Evolutionary conservation across 2,888 invertebrate genomes (phyloP), one percentile per base, ranked within the genome.

Genomic region (Erebia palarica): DNA sequence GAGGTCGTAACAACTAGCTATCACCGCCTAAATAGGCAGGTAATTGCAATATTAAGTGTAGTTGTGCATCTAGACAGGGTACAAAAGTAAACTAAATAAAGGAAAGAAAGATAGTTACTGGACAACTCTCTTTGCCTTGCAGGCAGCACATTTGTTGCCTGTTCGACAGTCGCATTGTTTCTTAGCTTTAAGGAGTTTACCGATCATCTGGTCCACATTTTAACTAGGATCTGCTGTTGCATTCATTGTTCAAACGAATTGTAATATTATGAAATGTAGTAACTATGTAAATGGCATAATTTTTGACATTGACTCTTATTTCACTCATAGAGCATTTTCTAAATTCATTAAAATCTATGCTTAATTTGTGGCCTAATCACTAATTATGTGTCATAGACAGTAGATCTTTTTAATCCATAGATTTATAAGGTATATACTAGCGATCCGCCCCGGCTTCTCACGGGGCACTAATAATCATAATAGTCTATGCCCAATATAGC

Each of bases 201-300:
- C 67, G 65, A 80, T 75, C 82, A 84, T 84, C 78, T 78, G 80
- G 75, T 66, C 67, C 27, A 68, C 71, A 76, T 75, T 74, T 69
- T 65, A 21, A 18, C 27, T n/a, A 21, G 21, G 16, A 21, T 10
- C 42, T 47, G 27, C 57, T 65, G 49, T 58, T 73, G 60, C 10
- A n/a, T 64, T 44, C 57, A 11, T 44, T 18, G 7, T 57, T 21
- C 11, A 21, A 21, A 21, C 18, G 13, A 57, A 57, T 21, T 5
- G 57, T 21, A 57, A n/a, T 21, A 57, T 21, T 57, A 16, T 16
- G 21, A 57, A 57, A 21, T 18, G 18, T 18, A 9, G 18, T 16
- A n/a, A n/a, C n/a, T n/a, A 55, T n/a, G 53, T 13, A 21, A 13
- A 57, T 57, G 21, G 13, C 57, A 21, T 57, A 9, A 55, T 53